These are phyloP conservation scores for Pomacea maculata DNA, from an alignment of 1,140 invertebrate genomes.

Conservation along the genomic window DNA sequence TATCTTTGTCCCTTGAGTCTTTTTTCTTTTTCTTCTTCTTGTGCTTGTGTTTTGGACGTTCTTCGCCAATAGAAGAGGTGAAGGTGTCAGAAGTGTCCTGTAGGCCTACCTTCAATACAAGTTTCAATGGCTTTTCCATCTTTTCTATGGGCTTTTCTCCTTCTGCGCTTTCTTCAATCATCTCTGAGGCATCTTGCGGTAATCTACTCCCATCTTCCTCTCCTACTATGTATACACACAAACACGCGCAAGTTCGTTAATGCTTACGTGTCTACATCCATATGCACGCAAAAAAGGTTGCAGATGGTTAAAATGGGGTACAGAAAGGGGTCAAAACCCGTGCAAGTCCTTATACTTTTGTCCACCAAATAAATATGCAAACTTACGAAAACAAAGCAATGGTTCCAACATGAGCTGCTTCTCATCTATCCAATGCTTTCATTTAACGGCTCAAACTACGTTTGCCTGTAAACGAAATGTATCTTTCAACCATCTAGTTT, in stretches of 20 bases:
- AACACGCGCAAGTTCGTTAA: background rate
- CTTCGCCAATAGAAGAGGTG: slow-evolving; percentile 20
- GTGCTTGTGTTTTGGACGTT: slow-evolving; percentile 52
- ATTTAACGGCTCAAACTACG: too few species aligned
- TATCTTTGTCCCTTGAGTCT: slow-evolving; percentile 49
- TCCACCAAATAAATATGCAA: too few species aligned
- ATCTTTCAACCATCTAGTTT: too few species aligned
- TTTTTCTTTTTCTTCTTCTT: slow-evolving; percentile 64
- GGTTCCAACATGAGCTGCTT: too few species aligned
- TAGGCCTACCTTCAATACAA: slow-evolving; percentile 84
- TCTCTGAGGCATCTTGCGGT: background rate
- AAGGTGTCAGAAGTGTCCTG: slow-evolving; percentile 47
- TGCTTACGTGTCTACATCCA: background rate
- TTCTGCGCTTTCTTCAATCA: background rate
- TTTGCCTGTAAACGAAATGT: too few species aligned
- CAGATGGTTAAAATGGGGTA: too few species aligned
- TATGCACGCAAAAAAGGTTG: background rate
- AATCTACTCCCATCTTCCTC: background rate
- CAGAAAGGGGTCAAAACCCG: too few species aligned
- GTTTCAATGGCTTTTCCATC: slow-evolving; percentile 72
- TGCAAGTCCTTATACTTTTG: too few species aligned
- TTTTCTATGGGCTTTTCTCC: slow-evolving; percentile 2
- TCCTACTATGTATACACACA: slow-evolving; percentile 1
- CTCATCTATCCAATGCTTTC: too few species aligned
- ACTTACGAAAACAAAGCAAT: too few species aligned